phyloP scores from a whole-genome alignment of 2,888 invertebrate genomes.

The Machimus atricapillus region DNA sequence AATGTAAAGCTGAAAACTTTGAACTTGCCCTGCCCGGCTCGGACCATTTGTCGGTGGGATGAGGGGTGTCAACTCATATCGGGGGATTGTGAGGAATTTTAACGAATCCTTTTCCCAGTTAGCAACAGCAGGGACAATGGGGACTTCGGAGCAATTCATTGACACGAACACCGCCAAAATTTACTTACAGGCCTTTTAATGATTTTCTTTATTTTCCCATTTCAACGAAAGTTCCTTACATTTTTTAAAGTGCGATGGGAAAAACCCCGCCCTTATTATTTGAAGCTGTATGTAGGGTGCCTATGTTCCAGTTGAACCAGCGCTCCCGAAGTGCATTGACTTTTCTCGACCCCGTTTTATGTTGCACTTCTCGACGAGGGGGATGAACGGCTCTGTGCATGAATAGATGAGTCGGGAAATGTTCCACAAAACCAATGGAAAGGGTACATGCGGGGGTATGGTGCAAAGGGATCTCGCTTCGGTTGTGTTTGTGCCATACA shows the following conservation, averaged over 20 bases:
- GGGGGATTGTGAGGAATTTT: neutral
- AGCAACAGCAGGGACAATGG: neutral
- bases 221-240: neutral
- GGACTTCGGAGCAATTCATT: neutral
- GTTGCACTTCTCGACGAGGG: slow-evolving; percentile 2
- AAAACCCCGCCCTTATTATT: slow-evolving; percentile 32
- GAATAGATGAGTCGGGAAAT: neutral
- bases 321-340: slow-evolving; percentile 30
- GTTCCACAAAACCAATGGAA: neutral
- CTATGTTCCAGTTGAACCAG: neutral
- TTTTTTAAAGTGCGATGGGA: slow-evolving; percentile 4
- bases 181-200: neutral
- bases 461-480: neutral
- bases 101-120: neutral
- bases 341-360: slow-evolving; percentile 34
- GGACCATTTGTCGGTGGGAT: neutral
- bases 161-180: neutral
- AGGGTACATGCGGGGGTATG: neutral
- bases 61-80: neutral
- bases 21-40: neutral
- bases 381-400: neutral
- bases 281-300: neutral
- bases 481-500: neutral
- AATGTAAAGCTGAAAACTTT: neutral
- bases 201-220: neutral